A percentile compares a stretch with the other conserved stretches of the same genome.
Conservation (phyloP, 1,140 invertebrate species). For the Amphibalanus amphitrite region DNA sequence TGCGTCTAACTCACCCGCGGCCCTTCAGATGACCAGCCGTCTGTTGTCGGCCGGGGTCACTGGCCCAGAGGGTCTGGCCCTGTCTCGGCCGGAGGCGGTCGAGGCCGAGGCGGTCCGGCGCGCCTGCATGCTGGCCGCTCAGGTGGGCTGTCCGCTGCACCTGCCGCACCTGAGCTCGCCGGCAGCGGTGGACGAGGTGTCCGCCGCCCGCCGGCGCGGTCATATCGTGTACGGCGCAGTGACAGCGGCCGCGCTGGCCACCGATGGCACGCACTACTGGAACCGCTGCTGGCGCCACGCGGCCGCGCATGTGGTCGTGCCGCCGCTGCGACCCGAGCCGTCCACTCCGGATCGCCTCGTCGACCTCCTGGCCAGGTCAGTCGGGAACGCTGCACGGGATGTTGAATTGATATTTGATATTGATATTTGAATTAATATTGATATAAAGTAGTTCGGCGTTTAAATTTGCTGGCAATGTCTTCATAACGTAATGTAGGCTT, state of each 20-base stretch:
- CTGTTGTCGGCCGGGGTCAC: constrained; percentile 70
- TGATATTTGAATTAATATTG: too few relatives aligned
- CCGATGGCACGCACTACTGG: constrained; percentile 32
- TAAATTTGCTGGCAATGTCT: too few relatives aligned
- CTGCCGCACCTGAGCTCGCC: constrained; percentile 93
- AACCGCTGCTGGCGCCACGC: constrained; percentile 41
- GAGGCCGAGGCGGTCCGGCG: constrained; percentile 92
- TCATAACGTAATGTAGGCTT: too few relatives aligned
- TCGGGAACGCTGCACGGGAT: too few relatives aligned
- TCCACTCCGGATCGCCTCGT: constrained; percentile 63
- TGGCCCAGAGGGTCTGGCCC: constrained; percentile 73
- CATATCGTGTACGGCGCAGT: constrained; percentile 57
- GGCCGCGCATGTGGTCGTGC: constrained; percentile 48
- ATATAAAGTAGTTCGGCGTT: too few relatives aligned
- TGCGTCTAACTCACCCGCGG: neutral
- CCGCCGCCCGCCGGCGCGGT: constrained; percentile 38
- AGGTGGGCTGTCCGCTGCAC: constrained; percentile 77
- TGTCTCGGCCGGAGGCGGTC: constrained; percentile 91
- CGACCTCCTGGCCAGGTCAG: constrained; percentile 69
- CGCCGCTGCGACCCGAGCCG: constrained; percentile 60
- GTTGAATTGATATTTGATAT: too few relatives aligned
- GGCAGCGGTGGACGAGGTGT: constrained; percentile 57
- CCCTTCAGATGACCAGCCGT: constrained; percentile 58
- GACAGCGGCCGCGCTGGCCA: constrained; percentile 48
- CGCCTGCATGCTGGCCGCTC: constrained; percentile 81